A percentile compares a stretch with the other conserved stretches of the same genome.
These are phyloP conservation scores for Decapterus maruadsi DNA, from an alignment of 2,797 vertebrate genomes.

Conservation along the genomic window DNA sequence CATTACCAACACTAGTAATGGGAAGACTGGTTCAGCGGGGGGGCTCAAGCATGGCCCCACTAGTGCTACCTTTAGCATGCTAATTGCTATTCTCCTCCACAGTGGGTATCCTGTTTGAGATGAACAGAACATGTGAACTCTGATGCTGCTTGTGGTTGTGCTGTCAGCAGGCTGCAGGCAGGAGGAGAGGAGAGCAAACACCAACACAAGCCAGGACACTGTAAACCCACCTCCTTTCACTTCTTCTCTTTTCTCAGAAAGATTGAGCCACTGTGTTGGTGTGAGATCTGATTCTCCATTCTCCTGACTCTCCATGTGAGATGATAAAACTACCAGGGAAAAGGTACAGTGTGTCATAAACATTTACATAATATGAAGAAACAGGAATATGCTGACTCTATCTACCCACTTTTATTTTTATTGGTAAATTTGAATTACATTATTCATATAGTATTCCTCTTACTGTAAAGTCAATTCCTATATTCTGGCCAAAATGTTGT, in stretches of 20 bases:
- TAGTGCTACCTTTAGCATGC: conserved; percentile 84
- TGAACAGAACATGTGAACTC: conserved; percentile 72
- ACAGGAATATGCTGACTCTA: not conserved
- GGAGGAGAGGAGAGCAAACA: conserved; percentile 64
- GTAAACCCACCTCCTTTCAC: conserved; percentile 20
- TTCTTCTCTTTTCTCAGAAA: conserved; percentile 20
- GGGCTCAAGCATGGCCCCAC: conserved; percentile 72
- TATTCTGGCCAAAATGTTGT: not conserved
- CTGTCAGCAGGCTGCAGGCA: conserved; percentile 63
- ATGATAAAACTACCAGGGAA: not conserved
- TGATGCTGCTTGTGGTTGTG: conserved; percentile 55
- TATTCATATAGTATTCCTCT: not conserved
- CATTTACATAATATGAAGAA: not conserved
- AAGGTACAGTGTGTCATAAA: conserved; percentile 2
- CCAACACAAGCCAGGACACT: conserved; percentile 32
- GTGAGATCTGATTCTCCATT: not conserved
- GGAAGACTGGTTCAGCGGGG: conserved; percentile 61
- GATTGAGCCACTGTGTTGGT: not conserved
- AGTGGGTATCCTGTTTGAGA: conserved; percentile 81
- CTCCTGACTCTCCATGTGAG: too few relatives aligned
- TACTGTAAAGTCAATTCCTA: not conserved
- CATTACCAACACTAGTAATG: conserved; percentile 50
- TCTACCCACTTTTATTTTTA: not conserved
- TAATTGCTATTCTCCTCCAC: conserved; percentile 83
- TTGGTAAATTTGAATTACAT: not conserved